phyloP scores from a whole-genome alignment of 2,113 vertebrate genomes.

The Ailurus styani region DNA sequence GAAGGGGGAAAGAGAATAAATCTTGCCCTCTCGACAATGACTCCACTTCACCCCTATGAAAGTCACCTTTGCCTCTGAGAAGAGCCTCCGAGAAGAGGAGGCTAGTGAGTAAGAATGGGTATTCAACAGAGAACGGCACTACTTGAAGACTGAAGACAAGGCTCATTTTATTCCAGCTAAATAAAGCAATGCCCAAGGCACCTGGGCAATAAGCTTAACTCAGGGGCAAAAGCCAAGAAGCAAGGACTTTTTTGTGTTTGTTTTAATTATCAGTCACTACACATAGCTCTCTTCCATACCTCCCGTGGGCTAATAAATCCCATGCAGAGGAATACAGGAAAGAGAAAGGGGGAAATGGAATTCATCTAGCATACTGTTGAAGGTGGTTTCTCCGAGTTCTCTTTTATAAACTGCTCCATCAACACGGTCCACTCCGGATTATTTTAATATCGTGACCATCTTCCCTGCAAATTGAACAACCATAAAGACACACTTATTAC shows the following conservation, averaged over 20 bases:
- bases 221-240: background rate
- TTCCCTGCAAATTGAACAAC: constrained; percentile 53
- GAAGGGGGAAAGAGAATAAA: background rate
- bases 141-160: background rate
- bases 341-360: background rate
- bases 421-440: constrained; percentile 36
- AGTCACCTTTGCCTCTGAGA: background rate
- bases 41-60: background rate
- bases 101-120: background rate
- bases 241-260: background rate
- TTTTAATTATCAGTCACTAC: background rate
- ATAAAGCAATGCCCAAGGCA: background rate
- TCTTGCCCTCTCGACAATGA: background rate
- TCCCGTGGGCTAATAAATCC: background rate
- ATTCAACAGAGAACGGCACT: background rate
- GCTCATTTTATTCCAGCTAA: constrained; percentile 44
- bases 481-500: background rate
- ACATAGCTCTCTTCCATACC: background rate
- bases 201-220: background rate
- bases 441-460: constrained; percentile 34
- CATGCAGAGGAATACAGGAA: background rate
- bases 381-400: background rate
- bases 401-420: background rate
- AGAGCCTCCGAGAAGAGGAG: background rate
- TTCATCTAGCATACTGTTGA: background rate